phyloP scores from a whole-genome alignment of 2,113 vertebrate genomes.

The Variabilichromis moorii region DNA sequence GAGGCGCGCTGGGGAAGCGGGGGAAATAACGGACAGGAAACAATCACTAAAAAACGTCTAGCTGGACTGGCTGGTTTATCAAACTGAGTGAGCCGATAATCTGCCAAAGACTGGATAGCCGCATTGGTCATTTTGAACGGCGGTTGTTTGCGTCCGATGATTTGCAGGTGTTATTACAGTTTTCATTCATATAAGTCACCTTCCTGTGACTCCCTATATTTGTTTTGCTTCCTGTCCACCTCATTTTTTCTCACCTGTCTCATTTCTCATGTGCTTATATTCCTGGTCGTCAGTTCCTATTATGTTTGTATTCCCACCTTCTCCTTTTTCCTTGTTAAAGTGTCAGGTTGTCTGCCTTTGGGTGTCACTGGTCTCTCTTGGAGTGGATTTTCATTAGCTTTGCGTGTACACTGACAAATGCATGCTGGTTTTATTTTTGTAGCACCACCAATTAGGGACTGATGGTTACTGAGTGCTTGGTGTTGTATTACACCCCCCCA shows the following conservation, averaged over 20 bases:
- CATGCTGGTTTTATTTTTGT: background rate
- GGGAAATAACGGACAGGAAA: background rate
- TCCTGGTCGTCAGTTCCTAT: background rate
- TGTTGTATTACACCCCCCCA: background rate
- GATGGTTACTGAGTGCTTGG: background rate
- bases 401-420: background rate
- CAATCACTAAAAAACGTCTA: background rate
- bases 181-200: background rate
- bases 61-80: background rate
- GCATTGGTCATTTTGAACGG: background rate
- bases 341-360: background rate
- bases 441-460: rapidly evolving
- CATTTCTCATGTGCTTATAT: background rate
- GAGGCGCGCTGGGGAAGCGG: rapidly evolving
- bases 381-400: background rate
- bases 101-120: background rate
- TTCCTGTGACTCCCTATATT: background rate
- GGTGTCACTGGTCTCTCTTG: background rate
- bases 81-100: rapidly evolving
- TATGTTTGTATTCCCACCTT: background rate
- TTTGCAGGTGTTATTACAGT: background rate
- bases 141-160: background rate
- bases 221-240: background rate
- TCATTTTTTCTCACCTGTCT: background rate
- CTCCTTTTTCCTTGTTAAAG: rapidly evolving